Base-by-base conservation (phyloP, 2,888 invertebrate genomes). In the Eumerus sabulonum region DNA sequence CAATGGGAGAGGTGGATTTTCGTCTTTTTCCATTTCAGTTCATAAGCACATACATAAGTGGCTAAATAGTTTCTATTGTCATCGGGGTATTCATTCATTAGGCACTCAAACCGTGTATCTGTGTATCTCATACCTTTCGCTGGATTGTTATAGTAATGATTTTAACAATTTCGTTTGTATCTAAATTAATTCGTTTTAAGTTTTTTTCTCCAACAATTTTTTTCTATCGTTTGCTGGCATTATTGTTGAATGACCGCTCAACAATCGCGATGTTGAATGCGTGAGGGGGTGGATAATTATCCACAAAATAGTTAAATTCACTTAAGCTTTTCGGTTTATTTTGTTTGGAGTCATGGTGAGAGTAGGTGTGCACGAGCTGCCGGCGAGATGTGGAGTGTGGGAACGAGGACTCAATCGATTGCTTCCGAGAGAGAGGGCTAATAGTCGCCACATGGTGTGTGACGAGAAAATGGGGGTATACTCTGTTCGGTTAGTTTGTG, bases 21-120 rank as follows among this genome's bases (percentile, higher is more conserved):
- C 50, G 16, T 36, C 9, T 7, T 53, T 53, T 47, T 54, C 47
- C 48, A 27, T 27, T 27, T 27, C 50, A 40, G 38, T 48, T 9
- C 50, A 38, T 63, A 63, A 63, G 71, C 63, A 45, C 27, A 45
- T 72, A 45, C 27, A 45, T 72, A 72, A 72, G 72, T 72, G 64
- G 72, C 72, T 51, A 72, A 72, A 64, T 64, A 51, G 57, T 51
- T 72, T 72, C 54, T 62, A 62, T 54, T 62, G 54, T 62, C 51
- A 48, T 54, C 56, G 35, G 18, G 42, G n/a, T 54, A 60, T 71
- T 62, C 54, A 71, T 71, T 70, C 54, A 63, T 56, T 36, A 18
- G 36, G 50, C 57, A 42, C 35, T 50, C 42, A 35, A 27, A 48
- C 62, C 35, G 17, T 19, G 45, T n/a, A n/a, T n/a, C n/a, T 60